phyloP scores from a whole-genome alignment of 1,140 invertebrate genomes.

The Patella vulgata region DNA sequence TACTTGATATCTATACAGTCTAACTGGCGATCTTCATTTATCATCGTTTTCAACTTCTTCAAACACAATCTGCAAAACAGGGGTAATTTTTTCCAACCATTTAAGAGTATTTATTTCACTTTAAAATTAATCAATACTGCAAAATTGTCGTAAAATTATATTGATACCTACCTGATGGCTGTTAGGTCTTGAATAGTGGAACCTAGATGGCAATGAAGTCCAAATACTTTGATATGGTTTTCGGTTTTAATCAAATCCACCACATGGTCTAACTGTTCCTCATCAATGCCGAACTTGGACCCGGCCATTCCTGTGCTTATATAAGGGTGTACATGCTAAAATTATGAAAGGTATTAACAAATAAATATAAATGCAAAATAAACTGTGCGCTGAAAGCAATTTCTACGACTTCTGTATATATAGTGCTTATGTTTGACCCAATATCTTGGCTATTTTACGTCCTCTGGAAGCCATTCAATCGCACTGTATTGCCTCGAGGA shows the following conservation, averaged over 20 bases:
- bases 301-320: constrained; percentile 46
- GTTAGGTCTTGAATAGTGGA: constrained; percentile 54
- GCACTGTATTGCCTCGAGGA: too few species aligned
- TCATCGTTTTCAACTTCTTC: constrained; percentile 19
- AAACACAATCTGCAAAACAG: constrained; percentile 30
- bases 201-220: constrained; percentile 66
- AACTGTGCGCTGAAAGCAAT: too few species aligned
- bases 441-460: too few species aligned
- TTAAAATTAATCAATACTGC: too few species aligned
- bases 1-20: constrained; percentile 43
- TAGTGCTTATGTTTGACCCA: too few species aligned
- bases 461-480: too few species aligned
- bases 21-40: constrained; percentile 29
- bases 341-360: too few species aligned
- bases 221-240: constrained; percentile 46
- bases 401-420: too few species aligned
- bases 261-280: constrained; percentile 35
- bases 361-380: too few species aligned
- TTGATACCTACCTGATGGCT: constrained; percentile 50
- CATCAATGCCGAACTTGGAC: constrained; percentile 57
- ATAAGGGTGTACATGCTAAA: constrained; percentile 52
- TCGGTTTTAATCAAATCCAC: constrained; percentile 25
- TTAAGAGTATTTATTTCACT: too few species aligned
- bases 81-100: too few species aligned
- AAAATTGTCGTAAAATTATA: too few species aligned